These are phyloP conservation scores for Lasioglossum villosulum DNA, from an alignment of 2,888 invertebrate genomes.

Conservation along the genomic window DNA sequence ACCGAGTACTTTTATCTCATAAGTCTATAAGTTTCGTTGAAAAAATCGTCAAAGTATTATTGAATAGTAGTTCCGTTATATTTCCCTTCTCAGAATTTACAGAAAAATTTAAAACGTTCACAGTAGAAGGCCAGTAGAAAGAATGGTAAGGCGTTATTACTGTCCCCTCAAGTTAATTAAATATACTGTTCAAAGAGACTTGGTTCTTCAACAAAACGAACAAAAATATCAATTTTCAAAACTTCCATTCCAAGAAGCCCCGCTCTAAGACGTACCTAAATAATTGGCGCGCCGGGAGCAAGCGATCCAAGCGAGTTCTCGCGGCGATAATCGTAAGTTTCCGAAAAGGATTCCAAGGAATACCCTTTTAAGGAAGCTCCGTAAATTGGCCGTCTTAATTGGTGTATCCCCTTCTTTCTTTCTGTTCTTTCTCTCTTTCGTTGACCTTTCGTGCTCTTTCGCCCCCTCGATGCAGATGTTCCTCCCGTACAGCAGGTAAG, in stretches of 20 bases:
- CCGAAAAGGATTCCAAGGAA: conserved; percentile 23
- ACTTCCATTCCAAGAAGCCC: background rate
- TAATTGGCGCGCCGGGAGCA: background rate
- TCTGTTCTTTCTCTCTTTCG: background rate
- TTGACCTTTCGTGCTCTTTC: background rate
- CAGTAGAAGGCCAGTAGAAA: background rate
- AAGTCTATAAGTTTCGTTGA: background rate
- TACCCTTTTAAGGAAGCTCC: conserved; percentile 45
- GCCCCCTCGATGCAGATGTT: conserved; percentile 40
- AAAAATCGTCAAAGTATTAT: background rate
- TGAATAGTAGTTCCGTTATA: too few relatives aligned
- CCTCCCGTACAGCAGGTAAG: conserved; percentile 24
- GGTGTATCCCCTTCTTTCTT: conserved; percentile 16
- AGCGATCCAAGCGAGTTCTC: conserved; percentile 2
- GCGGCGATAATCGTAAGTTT: conserved; percentile 49
- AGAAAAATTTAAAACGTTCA: background rate
- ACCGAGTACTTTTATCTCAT: background rate
- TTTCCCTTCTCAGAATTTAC: too few relatives aligned
- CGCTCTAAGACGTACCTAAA: conserved; percentile 21
- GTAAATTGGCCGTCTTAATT: conserved; percentile 53
- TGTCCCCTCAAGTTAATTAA: background rate
- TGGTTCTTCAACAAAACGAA: background rate
- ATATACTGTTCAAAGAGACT: background rate
- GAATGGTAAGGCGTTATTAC: background rate
- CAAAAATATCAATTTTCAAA: background rate